Evolutionary conservation across 37 sponge, comb jelly and placozoan species (phyloP).

Genomic region (Theonella swinhoei): DNA sequence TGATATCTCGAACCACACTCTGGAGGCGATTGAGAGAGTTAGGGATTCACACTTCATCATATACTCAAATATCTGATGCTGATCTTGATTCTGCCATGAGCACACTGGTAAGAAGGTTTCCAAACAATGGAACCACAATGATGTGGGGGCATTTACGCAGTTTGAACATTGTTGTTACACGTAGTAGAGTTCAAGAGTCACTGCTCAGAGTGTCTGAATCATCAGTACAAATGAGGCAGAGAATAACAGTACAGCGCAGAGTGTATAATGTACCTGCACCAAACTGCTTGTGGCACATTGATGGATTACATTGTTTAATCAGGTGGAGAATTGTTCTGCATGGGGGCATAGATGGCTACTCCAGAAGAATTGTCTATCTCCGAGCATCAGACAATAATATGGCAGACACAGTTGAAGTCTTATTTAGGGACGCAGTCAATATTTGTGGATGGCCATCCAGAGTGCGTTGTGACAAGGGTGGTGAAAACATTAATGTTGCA

Average conservation of each 20-base stretch:
- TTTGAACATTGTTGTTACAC: neutral
- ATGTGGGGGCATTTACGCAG: neutral
- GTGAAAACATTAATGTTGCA: conserved; percentile 26
- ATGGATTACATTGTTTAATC: conserved; percentile 29
- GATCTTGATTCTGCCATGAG: too few species aligned
- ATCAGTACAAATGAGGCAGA: neutral
- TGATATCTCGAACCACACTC: too few species aligned
- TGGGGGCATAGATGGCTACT: conserved; percentile 18
- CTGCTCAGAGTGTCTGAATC: conserved; percentile 1
- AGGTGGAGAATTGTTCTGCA: too few species aligned
- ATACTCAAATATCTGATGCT: too few species aligned
- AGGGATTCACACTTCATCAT: too few species aligned
- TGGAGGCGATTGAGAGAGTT: too few species aligned
- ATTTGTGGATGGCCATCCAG: conserved; percentile 28
- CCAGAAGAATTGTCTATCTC: conserved; percentile 12
- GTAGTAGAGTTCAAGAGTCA: neutral
- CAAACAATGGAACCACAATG: neutral
- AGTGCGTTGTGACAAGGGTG: conserved; percentile 21
- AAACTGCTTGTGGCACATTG: conserved; percentile 46
- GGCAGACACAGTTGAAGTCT: neutral
- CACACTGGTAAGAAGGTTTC: too few species aligned
- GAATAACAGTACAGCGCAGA: neutral
- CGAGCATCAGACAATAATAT: conserved; percentile 3
- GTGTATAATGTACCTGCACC: conserved; percentile 10
- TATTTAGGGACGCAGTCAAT: neutral